Conservation (phyloP, 2,888 invertebrate species). For the Cactoblastis cactorum region DNA sequence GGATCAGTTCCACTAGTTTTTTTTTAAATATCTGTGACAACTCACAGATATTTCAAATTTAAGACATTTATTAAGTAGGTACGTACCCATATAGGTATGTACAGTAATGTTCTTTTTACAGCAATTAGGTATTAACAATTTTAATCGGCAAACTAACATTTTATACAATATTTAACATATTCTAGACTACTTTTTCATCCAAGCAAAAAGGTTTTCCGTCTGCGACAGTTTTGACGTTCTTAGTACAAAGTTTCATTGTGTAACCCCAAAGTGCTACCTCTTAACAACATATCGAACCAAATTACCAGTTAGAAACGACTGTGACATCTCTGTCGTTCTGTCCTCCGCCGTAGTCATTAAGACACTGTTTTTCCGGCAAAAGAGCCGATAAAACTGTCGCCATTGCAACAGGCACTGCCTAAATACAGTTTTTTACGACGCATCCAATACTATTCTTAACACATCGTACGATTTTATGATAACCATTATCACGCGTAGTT, state of each 20-base stretch:
- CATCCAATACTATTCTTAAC: conserved; percentile 45
- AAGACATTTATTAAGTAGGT: no score
- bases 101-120: no score
- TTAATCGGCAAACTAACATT: no score
- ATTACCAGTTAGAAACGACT: conserved; percentile 1
- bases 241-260: no score
- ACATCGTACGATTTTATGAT: conserved; percentile 52
- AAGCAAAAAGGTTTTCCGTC: no score
- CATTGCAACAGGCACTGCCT: conserved; percentile 49
- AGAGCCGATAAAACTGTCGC: conserved; percentile 56
- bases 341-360: conserved; percentile 29
- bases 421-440: conserved; percentile 47
- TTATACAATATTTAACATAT: no score
- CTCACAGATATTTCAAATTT: no score
- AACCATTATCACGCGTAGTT: conserved; percentile 53
- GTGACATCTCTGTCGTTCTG: conserved; percentile 15
- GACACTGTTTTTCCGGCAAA: conserved; percentile 46
- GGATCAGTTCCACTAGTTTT: no score
- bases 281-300: neutral
- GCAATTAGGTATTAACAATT: no score
- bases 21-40: no score
- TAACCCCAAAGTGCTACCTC: neutral
- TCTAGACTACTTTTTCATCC: no score
- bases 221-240: neutral
- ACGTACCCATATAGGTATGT: no score